Evolutionary conservation across 1,140 invertebrate species (phyloP), one percentile per base, ranked within the genome.

Genomic region (Nasonia longicornis): DNA sequence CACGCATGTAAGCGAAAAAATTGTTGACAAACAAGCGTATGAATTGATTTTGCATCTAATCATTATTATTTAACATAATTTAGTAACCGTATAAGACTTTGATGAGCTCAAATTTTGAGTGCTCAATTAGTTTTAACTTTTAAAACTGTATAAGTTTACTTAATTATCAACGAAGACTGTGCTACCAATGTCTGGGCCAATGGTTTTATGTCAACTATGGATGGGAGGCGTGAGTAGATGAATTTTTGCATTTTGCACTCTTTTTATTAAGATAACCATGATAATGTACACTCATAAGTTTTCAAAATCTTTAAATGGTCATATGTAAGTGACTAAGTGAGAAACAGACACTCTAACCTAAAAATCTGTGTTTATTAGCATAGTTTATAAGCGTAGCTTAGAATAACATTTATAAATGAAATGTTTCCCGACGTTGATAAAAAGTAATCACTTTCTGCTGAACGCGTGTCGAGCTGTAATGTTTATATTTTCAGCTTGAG

Each of bases 201-300:
- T 93, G 92, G 92, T 93, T 58, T 93, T 94, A 88, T 95, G 94
- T 86, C 94, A 95, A 85, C 87, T 95, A 79, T 95, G 94, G 94
- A 95, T 96, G 94, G 95, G 95, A 22, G 95, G 95, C 77, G 94
- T 95, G 90, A 93, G 93, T 93, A 88, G 69, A 84, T 31, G 77
- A 26, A 74, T 75, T 66, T 29, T 73, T 6, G 3, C 14, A 20
- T 66, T 29, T 73, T 6, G 3, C 14, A 20, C 42, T 20, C 38
- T 20, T 70, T 70, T 2, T 1, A 20, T n/a, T n/a, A 10, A 8
- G 38, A 2, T n/a, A 58, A 7, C 20, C 6, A 58, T 58, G 52
- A 3, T 16, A 16, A n/a, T 16, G 16, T 6, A 58, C 2, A 58
- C 4, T 58, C 6, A 4, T 16, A 16, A 52, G 38, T 10, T 20